These are phyloP conservation scores for Microdon myrmicae DNA, from an alignment of 2,888 invertebrate genomes.

Conservation along the genomic window DNA sequence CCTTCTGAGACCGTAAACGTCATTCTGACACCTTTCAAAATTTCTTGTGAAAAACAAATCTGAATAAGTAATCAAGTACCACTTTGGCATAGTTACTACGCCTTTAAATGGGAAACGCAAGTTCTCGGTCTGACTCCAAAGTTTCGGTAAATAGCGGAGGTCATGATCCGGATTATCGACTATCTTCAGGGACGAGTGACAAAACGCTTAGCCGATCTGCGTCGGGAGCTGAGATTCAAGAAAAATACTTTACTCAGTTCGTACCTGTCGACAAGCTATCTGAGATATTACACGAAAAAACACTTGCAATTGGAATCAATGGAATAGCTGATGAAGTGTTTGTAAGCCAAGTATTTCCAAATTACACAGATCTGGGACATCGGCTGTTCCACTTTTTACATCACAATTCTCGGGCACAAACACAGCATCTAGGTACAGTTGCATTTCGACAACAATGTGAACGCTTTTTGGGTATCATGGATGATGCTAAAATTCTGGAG, in stretches of 20 bases:
- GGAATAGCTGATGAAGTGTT: slow-evolving; percentile 74
- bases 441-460: slow-evolving; percentile 82
- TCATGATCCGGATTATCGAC: slow-evolving; percentile 5
- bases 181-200: slow-evolving; percentile 2
- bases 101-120: slow-evolving; percentile 45
- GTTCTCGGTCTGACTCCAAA: slow-evolving; percentile 36
- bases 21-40: slow-evolving; percentile 33
- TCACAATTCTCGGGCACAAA: slow-evolving; percentile 71
- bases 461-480: slow-evolving; percentile 70
- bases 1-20: no score
- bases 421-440: slow-evolving; percentile 71
- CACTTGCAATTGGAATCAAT: slow-evolving; percentile 76
- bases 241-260: slow-evolving; percentile 72
- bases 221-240: slow-evolving; percentile 76
- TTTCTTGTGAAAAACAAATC: slow-evolving; percentile 42
- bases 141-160: slow-evolving; percentile 18
- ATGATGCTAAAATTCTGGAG: slow-evolving; percentile 73
- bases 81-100: slow-evolving; percentile 24
- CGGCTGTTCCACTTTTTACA: slow-evolving; percentile 76
- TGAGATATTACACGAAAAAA: slow-evolving; percentile 78
- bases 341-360: slow-evolving; percentile 79
- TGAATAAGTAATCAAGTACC: slow-evolving; percentile 36
- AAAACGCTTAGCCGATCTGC: slow-evolving; percentile 70
- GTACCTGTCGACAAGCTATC: slow-evolving; percentile 80
- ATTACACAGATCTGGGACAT: slow-evolving; percentile 77